A percentile compares a stretch with the other conserved stretches of the same genome.
These are phyloP conservation scores for Julus scandinavius DNA, from an alignment of 2,888 invertebrate genomes.

Conservation along the genomic window DNA sequence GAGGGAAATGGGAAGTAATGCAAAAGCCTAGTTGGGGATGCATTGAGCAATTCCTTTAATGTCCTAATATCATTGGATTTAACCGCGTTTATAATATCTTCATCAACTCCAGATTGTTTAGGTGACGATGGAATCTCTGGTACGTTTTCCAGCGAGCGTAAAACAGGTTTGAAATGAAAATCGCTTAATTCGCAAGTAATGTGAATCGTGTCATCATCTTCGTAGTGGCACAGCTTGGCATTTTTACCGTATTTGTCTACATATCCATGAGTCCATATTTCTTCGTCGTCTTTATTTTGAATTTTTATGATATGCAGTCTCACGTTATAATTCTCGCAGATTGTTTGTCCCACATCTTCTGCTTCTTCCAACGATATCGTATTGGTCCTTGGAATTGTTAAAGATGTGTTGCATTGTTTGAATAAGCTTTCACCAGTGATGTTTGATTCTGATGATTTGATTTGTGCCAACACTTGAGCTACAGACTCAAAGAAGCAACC, in stretches of 20 bases:
- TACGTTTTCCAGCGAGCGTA: neutral
- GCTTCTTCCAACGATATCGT: neutral
- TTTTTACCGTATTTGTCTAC: neutral
- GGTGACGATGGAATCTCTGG: neutral
- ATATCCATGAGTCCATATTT: neutral
- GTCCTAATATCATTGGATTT: neutral
- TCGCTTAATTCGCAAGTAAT: neutral
- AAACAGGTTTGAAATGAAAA: neutral
- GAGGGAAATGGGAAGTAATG: neutral
- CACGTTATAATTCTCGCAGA: neutral
- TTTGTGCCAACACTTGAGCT: constrained; percentile 15
- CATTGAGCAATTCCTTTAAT: neutral
- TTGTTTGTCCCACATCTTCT: neutral
- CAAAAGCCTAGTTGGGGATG: neutral
- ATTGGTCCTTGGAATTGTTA: neutral
- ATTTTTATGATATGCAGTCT: neutral
- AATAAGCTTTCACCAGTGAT: neutral
- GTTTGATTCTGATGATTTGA: neutral
- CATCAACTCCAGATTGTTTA: neutral
- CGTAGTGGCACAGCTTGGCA: neutral
- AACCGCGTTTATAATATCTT: neutral
- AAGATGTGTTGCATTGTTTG: neutral
- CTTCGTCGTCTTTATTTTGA: neutral
- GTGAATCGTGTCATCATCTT: neutral
- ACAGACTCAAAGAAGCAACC: neutral